phyloP scores from a whole-genome alignment of 2,888 invertebrate species.

The Theristus sp. region DNA sequence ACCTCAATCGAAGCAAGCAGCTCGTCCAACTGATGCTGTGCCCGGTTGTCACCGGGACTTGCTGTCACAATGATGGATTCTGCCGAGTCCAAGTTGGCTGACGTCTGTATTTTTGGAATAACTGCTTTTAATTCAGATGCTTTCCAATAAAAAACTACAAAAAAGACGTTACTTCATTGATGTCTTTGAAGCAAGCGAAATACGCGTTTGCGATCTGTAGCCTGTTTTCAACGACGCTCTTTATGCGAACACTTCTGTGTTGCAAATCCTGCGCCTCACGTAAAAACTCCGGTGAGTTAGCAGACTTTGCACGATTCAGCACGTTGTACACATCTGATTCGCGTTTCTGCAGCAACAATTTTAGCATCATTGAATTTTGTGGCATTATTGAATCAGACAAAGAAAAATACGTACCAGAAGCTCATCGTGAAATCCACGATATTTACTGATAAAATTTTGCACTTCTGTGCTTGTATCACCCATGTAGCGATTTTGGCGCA shows the following conservation, averaged over 20 bases:
- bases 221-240: not conserved
- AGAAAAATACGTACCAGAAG: not conserved
- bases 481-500: not conserved
- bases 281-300: not conserved
- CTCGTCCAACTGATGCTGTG: not conserved
- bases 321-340: not conserved
- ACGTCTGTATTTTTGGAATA: not conserved
- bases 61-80: not conserved
- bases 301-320: not conserved
- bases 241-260: not conserved
- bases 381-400: too few species aligned
- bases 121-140: too few species aligned
- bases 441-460: not conserved
- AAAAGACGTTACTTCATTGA: not conserved
- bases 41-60: not conserved
- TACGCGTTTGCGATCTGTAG: not conserved
- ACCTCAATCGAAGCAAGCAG: not conserved
- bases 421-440: not conserved
- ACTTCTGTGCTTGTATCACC: not conserved
- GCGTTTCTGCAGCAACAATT: not conserved
- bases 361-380: not conserved
- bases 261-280: not conserved
- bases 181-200: not conserved
- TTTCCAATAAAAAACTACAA: not conserved
- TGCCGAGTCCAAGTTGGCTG: not conserved